A percentile compares a stretch with the other conserved stretches of the same genome.
phyloP scores from a whole-genome alignment of 1,140 invertebrate species.

The Cephus cinctus region DNA sequence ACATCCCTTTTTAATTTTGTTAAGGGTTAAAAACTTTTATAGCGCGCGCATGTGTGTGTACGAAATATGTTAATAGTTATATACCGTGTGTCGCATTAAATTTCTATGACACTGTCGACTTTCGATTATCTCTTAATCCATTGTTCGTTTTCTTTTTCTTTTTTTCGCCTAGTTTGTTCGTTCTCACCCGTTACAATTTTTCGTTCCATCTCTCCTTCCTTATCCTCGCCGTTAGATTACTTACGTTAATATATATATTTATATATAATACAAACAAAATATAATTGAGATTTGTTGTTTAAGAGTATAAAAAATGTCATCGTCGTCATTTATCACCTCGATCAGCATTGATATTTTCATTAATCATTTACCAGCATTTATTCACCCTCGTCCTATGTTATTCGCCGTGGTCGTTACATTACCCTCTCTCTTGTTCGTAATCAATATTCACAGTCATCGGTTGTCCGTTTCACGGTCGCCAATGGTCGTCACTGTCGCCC shows the following conservation, averaged over 20 bases:
- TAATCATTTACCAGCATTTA: conserved; percentile 11
- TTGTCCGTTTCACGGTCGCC: background rate
- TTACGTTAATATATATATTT: conserved; percentile 17
- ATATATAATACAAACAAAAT: conserved; percentile 29
- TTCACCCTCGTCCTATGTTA: conserved; percentile 8
- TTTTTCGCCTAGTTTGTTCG: background rate
- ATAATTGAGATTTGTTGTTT: conserved; percentile 32
- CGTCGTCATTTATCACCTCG: conserved; percentile 13
- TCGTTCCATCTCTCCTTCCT: background rate
- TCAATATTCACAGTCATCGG: conserved; percentile 14
- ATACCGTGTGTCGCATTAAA: too few species aligned
- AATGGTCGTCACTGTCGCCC: too few species aligned
- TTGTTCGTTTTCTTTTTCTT: too few species aligned
- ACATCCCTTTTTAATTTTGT: too few species aligned
- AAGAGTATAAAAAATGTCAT: conserved; percentile 35
- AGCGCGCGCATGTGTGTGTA: too few species aligned
- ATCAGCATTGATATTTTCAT: too few species aligned
- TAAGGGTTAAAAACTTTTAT: too few species aligned
- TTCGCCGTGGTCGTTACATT: conserved; percentile 11
- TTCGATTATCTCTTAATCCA: too few species aligned
- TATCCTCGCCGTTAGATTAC: too few species aligned
- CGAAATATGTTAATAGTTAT: too few species aligned
- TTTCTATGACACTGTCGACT: too few species aligned
- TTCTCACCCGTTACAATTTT: background rate
- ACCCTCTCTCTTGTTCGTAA: conserved; percentile 2